These are phyloP conservation scores for Morone saxatilis DNA, from an alignment of 2,113 vertebrate genomes.

Conservation along the genomic window DNA sequence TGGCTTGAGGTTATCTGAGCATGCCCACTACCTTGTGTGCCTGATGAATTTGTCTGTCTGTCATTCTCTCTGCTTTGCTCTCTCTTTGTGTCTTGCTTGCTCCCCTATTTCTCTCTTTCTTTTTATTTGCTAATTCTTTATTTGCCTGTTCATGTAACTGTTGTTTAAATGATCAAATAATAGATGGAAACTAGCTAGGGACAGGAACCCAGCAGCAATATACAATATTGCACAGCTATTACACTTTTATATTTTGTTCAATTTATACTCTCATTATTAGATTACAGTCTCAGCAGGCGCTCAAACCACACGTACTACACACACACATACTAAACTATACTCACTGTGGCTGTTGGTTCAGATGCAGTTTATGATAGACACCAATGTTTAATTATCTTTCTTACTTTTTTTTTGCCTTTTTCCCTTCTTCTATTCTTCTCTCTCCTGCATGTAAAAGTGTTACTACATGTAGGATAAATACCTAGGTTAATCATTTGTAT, in stretches of 20 bases:
- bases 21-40: constrained; percentile 14
- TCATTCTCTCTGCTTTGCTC: not conserved
- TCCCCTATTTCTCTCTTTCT: not conserved
- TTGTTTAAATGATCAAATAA: not conserved
- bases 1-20: constrained; percentile 53
- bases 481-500: not conserved
- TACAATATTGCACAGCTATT: not conserved
- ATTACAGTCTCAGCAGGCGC: not conserved
- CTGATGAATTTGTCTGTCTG: constrained; percentile 47
- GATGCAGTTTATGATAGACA: not conserved
- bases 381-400: not conserved
- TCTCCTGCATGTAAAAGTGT: not conserved
- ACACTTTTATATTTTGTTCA: not conserved
- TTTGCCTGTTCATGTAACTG: not conserved
- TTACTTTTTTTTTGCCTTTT: not conserved
- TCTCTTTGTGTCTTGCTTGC: constrained; percentile 2
- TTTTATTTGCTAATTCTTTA: not conserved
- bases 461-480: not conserved
- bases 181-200: not conserved
- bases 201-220: not conserved
- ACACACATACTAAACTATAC: not conserved
- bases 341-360: not conserved
- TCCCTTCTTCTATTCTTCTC: not conserved
- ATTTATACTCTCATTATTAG: not conserved
- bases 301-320: not conserved